Evolutionary conservation across 1,140 invertebrate genomes (phyloP), one percentile per base, ranked within the genome.

Genomic region (Aradophagus sp.): DNA sequence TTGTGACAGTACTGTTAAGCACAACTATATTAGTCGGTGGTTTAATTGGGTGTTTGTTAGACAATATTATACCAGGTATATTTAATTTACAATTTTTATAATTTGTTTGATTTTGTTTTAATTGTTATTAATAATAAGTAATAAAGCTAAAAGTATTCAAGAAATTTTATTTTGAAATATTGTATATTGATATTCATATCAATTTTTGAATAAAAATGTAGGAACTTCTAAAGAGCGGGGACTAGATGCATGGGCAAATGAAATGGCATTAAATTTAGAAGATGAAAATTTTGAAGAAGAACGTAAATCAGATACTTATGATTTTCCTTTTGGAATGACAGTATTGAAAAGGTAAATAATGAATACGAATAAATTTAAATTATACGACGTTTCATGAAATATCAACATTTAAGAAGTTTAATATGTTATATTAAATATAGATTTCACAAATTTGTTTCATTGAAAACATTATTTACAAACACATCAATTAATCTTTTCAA

Each of bases 21-120:
- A 96, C 94, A 0, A 93, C 91, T 12, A 96, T 96, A 79, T 89
- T 96, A 38, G 91, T 96, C 1, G 94, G 93, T 0, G 94, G 94
- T 1, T 69, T 92, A 1, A 67, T 92, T 0, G 94, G 94, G 0
- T 95, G 93, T 77, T 61, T 96, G 12, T 80, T 96, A 45, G 95
- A 97, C 80, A 95, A 97, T 78, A 83, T 93, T 1, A 91, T 96
- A 66, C 94, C 95, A 75, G 95, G 94, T 95, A 87, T 65, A 55
- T 27, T 2, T 36, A 29, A 41, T 27, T 35, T 29, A 11, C 39
- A 35, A n/a, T n/a, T 26, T 7, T 14, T 38, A 11, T 14, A 32
- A 29, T 31, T 52, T 19, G 14, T 12, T 36, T 16, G 1, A 39
- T 23, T 11, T 39, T 12, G 4, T 31, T 31, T n/a, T n/a, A n/a